A percentile compares a stretch with the other conserved stretches of the same genome.
Evolutionary conservation across 2,113 vertebrate species (phyloP).

Genomic region (Anguilla rostrata): DNA sequence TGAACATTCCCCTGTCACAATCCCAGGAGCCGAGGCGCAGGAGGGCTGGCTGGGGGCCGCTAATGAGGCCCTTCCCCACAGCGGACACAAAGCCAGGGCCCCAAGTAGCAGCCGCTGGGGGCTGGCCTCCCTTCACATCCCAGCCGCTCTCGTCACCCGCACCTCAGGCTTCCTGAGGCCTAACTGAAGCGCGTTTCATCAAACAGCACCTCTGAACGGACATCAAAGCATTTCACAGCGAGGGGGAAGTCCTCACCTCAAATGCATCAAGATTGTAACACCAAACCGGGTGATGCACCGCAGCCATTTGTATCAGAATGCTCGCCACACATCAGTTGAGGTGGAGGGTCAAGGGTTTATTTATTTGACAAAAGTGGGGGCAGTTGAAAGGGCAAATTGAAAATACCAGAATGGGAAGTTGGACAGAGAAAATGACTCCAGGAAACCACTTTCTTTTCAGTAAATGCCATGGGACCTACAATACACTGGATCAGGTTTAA

Average conservation of each 20-base stretch:
- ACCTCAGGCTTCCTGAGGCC: constrained; percentile 52
- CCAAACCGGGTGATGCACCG: background rate
- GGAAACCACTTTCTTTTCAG: background rate
- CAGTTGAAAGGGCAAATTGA: background rate
- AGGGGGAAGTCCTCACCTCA: background rate
- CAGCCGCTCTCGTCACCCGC: constrained; percentile 61
- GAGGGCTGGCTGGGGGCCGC: constrained; percentile 47
- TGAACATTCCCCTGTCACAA: constrained; percentile 26
- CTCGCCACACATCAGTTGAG: background rate
- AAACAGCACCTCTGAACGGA: background rate
- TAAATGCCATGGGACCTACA: background rate
- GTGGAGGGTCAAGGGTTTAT: background rate
- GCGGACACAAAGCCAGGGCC: constrained; percentile 44
- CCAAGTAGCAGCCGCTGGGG: constrained; percentile 22
- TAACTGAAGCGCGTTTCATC: background rate
- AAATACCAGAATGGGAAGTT: background rate
- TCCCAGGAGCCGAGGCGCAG: background rate
- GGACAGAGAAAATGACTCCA: background rate
- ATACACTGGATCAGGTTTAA: background rate
- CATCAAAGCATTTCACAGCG: background rate
- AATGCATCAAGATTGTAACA: background rate
- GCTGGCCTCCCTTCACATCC: constrained; percentile 41
- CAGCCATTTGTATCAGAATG: background rate
- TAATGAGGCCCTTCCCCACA: constrained; percentile 39
- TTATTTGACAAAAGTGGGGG: background rate